Evolutionary conservation across 2,888 invertebrate genomes (phyloP).

Genomic region (Eudemis profundana): DNA sequence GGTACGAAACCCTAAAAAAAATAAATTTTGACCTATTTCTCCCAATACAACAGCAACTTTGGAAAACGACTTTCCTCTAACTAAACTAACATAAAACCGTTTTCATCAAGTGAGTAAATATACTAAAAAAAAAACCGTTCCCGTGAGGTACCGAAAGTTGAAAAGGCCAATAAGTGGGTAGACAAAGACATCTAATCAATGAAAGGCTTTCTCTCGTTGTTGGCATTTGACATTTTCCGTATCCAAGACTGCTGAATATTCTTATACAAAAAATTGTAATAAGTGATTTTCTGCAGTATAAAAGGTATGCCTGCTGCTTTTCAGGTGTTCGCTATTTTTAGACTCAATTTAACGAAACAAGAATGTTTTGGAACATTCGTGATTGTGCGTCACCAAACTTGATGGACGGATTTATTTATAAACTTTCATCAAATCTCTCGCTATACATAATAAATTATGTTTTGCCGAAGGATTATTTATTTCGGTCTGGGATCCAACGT

Average conservation of each 20-base stretch:
- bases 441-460: constrained; percentile 6
- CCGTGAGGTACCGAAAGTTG: neutral
- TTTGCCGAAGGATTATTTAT: constrained; percentile 7
- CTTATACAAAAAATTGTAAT: neutral
- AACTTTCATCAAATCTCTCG: constrained; percentile 8
- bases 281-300: neutral
- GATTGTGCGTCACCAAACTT: constrained; percentile 29
- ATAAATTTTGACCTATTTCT: neutral
- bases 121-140: constrained; percentile 5
- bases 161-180: constrained; percentile 27
- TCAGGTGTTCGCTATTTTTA: constrained; percentile 9
- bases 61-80: neutral
- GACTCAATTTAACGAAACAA: neutral
- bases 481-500: neutral
- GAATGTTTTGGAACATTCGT: constrained; percentile 10
- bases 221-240: constrained; percentile 25
- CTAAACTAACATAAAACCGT: constrained; percentile 4
- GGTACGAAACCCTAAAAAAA: neutral
- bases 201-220: constrained; percentile 13
- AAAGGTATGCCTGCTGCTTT: neutral
- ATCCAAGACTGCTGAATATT: neutral
- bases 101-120: constrained; percentile 5
- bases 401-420: constrained; percentile 22
- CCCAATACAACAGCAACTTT: neutral
- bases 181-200: constrained; percentile 24